phyloP scores from a whole-genome alignment of 2,888 invertebrate genomes.

The Dioctria linearis region DNA sequence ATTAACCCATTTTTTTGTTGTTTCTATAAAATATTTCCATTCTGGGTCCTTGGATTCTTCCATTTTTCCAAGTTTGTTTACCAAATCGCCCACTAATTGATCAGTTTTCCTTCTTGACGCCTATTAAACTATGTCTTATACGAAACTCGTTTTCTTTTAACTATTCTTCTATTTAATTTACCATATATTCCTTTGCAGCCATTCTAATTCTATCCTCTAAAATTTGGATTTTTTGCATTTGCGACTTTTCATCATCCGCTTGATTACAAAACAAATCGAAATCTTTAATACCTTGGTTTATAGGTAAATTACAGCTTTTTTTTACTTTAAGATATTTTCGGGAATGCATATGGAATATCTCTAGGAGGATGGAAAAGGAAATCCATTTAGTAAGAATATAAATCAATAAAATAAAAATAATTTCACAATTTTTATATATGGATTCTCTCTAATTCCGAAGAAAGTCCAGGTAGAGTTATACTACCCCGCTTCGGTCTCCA shows the following conservation, averaged over 20 bases:
- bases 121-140: neutral
- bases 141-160: neutral
- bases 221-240: slow-evolving; percentile 48
- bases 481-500: slow-evolving; percentile 60
- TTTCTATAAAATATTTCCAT: slow-evolving; percentile 45
- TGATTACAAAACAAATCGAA: neutral
- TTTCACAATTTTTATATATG: slow-evolving; percentile 40
- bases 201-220: slow-evolving; percentile 47
- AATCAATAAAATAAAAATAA: neutral
- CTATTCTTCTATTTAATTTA: slow-evolving; percentile 31
- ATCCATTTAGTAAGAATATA: no score
- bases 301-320: no score
- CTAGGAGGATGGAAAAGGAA: no score
- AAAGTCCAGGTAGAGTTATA: slow-evolving; percentile 56
- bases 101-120: no score
- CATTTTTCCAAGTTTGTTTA: slow-evolving; percentile 17
- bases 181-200: slow-evolving; percentile 50
- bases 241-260: slow-evolving; percentile 25
- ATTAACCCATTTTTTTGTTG: slow-evolving; percentile 45
- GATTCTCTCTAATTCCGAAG: slow-evolving; percentile 56
- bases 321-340: no score
- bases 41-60: slow-evolving; percentile 13
- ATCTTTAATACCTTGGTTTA: no score
- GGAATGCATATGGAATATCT: no score
- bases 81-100: slow-evolving; percentile 1